phyloP scores from a whole-genome alignment of 2,113 vertebrate genomes.

The Hystrix cristata region DNA sequence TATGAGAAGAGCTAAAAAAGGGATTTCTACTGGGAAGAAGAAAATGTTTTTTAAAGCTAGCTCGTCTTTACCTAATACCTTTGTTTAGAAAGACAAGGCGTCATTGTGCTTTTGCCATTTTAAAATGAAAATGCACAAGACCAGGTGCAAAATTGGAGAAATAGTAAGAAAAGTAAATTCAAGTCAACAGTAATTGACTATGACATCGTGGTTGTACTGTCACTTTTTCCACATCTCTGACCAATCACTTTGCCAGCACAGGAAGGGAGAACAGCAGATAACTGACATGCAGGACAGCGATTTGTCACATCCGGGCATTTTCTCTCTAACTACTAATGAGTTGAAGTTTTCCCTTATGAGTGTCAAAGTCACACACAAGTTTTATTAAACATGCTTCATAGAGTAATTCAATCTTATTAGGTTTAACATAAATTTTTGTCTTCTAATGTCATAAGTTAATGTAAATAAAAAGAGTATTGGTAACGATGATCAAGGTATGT shows the following conservation, averaged over 20 bases:
- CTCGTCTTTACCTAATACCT: not conserved
- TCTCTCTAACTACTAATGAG: not conserved
- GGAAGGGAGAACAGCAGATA: not conserved
- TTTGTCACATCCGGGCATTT: not conserved
- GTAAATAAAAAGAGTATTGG: not conserved
- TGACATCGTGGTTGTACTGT: not conserved
- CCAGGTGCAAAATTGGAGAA: not conserved
- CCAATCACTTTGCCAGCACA: not conserved
- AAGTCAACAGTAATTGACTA: not conserved
- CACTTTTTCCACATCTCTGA: not conserved
- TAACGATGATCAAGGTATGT: slow-evolving; percentile 9
- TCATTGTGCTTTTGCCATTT: not conserved
- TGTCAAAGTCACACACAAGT: not conserved
- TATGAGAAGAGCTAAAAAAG: not conserved
- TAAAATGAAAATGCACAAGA: not conserved
- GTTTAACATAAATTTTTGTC: not conserved
- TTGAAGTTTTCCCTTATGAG: not conserved
- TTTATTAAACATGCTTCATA: not conserved
- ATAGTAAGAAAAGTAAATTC: not conserved
- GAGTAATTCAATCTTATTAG: not conserved
- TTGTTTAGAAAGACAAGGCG: not conserved
- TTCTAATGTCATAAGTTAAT: not conserved
- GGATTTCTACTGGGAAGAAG: not conserved
- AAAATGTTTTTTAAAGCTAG: not conserved
- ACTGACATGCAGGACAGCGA: not conserved